Evolutionary conservation across 2,888 invertebrate species (phyloP).

Genomic region (Pinctada fucata): DNA sequence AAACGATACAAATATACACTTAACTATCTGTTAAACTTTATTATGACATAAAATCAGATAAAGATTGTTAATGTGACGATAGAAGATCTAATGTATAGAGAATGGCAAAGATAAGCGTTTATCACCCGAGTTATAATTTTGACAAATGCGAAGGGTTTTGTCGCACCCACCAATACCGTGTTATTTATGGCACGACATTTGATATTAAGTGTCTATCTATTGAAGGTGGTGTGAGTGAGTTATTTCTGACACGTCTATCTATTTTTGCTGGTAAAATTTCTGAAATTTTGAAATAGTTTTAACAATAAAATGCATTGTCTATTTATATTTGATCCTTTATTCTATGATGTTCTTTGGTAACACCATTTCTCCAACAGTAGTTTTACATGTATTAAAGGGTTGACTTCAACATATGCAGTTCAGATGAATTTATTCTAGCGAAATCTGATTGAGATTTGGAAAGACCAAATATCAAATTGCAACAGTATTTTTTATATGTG

Average conservation of each 20-base stretch:
- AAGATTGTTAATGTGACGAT: conserved; percentile 27
- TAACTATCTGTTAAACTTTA: conserved; percentile 27
- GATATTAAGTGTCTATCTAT: neutral
- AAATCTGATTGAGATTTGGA: too few relatives aligned
- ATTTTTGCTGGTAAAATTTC: too few relatives aligned
- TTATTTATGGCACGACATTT: neutral
- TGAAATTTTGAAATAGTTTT: too few relatives aligned
- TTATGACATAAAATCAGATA: conserved; percentile 34
- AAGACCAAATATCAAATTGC: too few relatives aligned
- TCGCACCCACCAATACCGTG: neutral
- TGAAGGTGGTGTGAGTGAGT: neutral
- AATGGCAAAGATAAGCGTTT: conserved; percentile 5
- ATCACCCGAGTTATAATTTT: conserved; percentile 2
- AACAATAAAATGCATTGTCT: too few relatives aligned
- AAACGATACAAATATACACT: neutral
- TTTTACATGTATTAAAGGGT: too few relatives aligned
- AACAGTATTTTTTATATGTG: too few relatives aligned
- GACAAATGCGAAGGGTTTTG: conserved; percentile 28
- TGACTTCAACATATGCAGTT: too few relatives aligned
- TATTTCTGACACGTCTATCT: neutral
- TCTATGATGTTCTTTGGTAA: too few relatives aligned
- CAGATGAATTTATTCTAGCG: too few relatives aligned
- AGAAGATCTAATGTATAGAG: conserved; percentile 22
- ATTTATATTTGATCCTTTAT: too few relatives aligned
- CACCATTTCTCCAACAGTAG: too few relatives aligned